Evolutionary conservation across 2,797 vertebrate species (phyloP).

Genomic region (Poliocrania exsul): DNA sequence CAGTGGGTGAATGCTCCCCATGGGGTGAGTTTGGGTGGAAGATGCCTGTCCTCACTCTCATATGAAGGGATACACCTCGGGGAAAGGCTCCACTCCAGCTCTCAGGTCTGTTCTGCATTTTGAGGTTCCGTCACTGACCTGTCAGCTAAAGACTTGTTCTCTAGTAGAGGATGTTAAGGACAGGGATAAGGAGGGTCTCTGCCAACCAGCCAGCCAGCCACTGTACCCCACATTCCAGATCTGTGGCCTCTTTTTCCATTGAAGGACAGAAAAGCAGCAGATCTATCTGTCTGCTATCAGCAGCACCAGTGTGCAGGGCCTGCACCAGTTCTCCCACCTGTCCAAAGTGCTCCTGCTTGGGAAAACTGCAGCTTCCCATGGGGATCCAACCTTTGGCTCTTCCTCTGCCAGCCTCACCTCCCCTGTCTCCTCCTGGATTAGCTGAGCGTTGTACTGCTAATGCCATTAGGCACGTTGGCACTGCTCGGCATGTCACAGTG

Average conservation of each 20-base stretch:
- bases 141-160: accelerated
- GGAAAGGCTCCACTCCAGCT: not conserved
- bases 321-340: accelerated
- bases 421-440: conserved; percentile 43
- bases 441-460: not conserved
- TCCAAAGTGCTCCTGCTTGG: not conserved
- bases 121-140: not conserved
- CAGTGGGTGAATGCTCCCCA: accelerated
- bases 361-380: not conserved
- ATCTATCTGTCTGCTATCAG: not conserved
- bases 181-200: not conserved
- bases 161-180: not conserved
- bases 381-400: not conserved
- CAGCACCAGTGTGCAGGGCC: not conserved
- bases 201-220: not conserved
- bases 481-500: conserved; percentile 32
- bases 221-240: not conserved
- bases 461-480: conserved; percentile 68
- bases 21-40: accelerated
- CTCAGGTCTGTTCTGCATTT: not conserved
- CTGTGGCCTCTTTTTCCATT: not conserved
- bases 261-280: not conserved
- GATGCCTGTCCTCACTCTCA: not conserved
- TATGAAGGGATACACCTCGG: accelerated
- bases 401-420: not conserved